A percentile compares a stretch with the other conserved stretches of the same genome.
phyloP scores from a whole-genome alignment of 2,113 vertebrate genomes.

The Oryzias javanicus region DNA sequence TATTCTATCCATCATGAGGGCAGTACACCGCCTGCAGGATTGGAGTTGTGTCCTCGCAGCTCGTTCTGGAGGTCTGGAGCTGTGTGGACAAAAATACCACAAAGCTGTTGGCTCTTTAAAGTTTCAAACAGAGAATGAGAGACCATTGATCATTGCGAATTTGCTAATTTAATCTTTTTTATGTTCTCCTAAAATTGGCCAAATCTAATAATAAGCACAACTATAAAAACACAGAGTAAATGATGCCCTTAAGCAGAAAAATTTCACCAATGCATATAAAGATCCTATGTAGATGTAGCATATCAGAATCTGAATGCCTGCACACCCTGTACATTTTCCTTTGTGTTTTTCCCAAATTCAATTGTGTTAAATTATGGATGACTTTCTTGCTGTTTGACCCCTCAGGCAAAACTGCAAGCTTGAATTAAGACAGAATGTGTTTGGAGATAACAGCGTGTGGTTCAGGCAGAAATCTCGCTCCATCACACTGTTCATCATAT shows the following conservation, averaged over 20 bases:
- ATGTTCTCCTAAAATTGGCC: too few species aligned
- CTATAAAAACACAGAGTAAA: too few species aligned
- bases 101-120: neutral
- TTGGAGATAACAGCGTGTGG: slow-evolving; percentile 2
- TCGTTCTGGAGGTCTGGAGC: neutral
- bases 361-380: slow-evolving; percentile 7
- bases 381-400: neutral
- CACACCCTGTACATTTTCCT: neutral
- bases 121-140: neutral
- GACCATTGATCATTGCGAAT: too few species aligned
- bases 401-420: neutral
- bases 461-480: neutral
- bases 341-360: neutral
- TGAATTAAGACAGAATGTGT: neutral
- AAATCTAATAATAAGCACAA: too few species aligned
- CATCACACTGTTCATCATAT: slow-evolving; percentile 9
- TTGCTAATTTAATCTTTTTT: too few species aligned
- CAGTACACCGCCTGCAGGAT: slow-evolving; percentile 6
- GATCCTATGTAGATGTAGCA: too few species aligned
- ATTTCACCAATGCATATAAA: too few species aligned
- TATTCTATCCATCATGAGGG: slow-evolving; percentile 23
- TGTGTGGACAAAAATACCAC: slow-evolving; percentile 5
- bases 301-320: too few species aligned
- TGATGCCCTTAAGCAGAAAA: too few species aligned
- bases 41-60: neutral